A percentile compares a stretch with the other conserved stretches of the same genome.
Conservation (phyloP, 2,113 vertebrate species). For the Echinops telfairi region DNA sequence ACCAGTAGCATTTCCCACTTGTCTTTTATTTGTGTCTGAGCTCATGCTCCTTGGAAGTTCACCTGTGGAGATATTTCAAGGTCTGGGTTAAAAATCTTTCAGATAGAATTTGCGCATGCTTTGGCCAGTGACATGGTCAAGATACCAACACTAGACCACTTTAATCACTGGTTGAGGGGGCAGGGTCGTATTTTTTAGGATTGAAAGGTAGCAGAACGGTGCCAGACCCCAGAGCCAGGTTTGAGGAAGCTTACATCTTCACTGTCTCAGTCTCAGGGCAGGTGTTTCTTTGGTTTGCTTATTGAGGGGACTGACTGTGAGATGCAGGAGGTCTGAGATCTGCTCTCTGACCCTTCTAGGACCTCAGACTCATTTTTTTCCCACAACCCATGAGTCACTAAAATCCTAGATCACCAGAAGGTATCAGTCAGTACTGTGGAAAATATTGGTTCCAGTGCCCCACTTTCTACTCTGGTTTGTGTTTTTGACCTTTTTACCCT, state of each 20-base stretch:
- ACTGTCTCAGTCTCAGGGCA: background rate
- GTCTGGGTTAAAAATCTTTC: background rate
- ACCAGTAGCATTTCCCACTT: background rate
- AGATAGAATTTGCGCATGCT: background rate
- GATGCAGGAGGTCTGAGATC: background rate
- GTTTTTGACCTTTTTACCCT: constrained; percentile 9
- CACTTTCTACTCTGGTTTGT: background rate
- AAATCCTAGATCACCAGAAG: background rate
- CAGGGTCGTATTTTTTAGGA: background rate
- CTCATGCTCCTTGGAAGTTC: background rate
- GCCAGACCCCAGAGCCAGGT: background rate
- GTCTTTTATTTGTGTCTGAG: constrained; percentile 13
- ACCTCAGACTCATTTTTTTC: background rate
- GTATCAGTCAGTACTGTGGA: background rate
- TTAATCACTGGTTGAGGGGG: constrained; percentile 27
- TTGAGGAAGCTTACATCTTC: background rate
- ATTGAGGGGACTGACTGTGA: background rate
- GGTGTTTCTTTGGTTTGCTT: constrained; percentile 12
- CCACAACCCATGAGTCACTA: too few species aligned
- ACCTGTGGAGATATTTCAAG: background rate
- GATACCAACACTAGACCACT: background rate
- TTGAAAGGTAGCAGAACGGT: background rate
- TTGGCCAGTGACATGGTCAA: background rate
- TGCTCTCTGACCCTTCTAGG: background rate
- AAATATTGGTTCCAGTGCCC: background rate